Evolutionary conservation across 2,113 vertebrate genomes (phyloP).

Genomic region (Cynocephalus volans): DNA sequence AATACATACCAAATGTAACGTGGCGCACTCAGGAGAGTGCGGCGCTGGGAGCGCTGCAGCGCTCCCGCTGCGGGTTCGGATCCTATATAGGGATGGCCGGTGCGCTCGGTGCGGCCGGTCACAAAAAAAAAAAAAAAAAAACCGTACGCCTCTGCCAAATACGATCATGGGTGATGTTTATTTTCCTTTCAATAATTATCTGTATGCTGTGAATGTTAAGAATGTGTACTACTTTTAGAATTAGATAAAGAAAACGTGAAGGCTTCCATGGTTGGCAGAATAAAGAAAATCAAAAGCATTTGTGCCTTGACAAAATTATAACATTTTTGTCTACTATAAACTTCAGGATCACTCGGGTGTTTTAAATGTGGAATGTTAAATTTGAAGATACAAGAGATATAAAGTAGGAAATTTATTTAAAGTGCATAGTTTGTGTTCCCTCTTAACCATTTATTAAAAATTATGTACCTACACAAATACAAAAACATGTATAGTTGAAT

Average conservation of each 20-base stretch:
- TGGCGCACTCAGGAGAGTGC: no score
- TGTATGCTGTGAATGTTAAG: background rate
- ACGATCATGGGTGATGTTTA: background rate
- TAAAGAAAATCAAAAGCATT: background rate
- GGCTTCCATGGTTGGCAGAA: background rate
- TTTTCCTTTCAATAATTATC: background rate
- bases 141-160: background rate
- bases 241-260: background rate
- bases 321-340: background rate
- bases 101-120: no score
- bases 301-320: background rate
- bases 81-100: no score
- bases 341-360: background rate
- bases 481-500: background rate
- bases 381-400: background rate
- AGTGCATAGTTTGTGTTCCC: background rate
- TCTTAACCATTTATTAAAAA: background rate
- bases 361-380: conserved; percentile 11
- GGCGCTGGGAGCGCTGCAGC: no score
- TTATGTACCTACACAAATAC: background rate
- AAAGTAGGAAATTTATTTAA: background rate
- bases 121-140: no score
- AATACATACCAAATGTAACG: background rate
- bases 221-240: background rate
- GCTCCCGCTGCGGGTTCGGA: no score